phyloP scores from a whole-genome alignment of 30 jellyfish, hydroid and myxozoan genomes.

The Hydractinia echinata region DNA sequence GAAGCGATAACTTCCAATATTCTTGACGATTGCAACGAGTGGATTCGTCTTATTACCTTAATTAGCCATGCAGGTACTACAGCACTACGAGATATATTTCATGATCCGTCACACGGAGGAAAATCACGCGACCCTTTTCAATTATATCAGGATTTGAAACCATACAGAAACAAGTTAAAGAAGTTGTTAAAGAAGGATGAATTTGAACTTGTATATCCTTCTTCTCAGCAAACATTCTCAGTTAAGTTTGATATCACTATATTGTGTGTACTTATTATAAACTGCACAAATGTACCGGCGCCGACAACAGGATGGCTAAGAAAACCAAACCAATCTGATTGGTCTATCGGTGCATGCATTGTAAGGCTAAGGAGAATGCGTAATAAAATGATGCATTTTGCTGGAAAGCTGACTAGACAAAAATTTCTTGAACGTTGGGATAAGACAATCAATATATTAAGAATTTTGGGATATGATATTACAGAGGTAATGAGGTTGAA shows the following conservation, averaged over 20 bases:
- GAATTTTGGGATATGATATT: no score
- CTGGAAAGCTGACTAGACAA: no score
- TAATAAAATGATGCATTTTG: neutral
- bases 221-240: neutral
- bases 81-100: conserved; percentile 4
- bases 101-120: neutral
- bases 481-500: no score
- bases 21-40: neutral
- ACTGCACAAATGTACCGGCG: conserved; percentile 5
- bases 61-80: neutral
- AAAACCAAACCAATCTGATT: neutral
- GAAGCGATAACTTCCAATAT: no score
- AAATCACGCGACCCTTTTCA: neutral
- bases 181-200: neutral
- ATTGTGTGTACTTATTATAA: neutral
- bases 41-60: conserved; percentile 15
- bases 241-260: neutral
- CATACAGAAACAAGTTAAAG: neutral
- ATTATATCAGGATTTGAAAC: neutral
- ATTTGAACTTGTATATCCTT: neutral
- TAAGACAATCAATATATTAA: no score
- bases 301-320: neutral
- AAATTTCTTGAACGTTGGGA: no score
- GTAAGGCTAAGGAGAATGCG: neutral
- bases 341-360: neutral